phyloP scores from a whole-genome alignment of 2,797 vertebrate genomes.

The Phoebastria nigripes region DNA sequence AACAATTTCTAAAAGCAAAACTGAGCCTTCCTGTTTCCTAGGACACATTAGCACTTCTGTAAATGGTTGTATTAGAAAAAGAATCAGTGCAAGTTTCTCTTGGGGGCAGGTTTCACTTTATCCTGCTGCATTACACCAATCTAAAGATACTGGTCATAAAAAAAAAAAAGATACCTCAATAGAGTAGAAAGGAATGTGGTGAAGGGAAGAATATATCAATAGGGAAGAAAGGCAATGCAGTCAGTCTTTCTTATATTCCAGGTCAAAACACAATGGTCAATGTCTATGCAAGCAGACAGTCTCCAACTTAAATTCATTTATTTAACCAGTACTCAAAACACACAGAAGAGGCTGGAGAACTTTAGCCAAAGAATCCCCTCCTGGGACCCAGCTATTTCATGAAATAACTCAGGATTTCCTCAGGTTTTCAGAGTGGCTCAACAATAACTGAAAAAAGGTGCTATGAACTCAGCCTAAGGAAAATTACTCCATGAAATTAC shows the following conservation, averaged over 20 bases:
- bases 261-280: background rate
- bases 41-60: background rate
- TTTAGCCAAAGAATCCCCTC: background rate
- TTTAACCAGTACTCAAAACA: background rate
- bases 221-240: background rate
- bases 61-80: background rate
- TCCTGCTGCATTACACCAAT: background rate
- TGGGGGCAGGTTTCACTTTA: background rate
- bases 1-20: background rate
- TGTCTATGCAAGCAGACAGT: background rate
- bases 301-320: background rate
- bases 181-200: background rate
- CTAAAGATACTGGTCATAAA: background rate
- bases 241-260: background rate
- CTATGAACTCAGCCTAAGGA: background rate
- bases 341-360: background rate
- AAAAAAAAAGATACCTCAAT: background rate
- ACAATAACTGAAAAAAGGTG: background rate
- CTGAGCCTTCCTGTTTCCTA: conserved; percentile 9
- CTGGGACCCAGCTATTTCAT: background rate
- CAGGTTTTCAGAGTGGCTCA: background rate
- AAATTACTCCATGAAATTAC: background rate
- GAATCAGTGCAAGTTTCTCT: background rate
- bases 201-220: too few relatives aligned
- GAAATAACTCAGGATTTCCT: background rate